Evolutionary conservation across 2,888 invertebrate species (phyloP).

Genomic region (Drosophila macrothrix): DNA sequence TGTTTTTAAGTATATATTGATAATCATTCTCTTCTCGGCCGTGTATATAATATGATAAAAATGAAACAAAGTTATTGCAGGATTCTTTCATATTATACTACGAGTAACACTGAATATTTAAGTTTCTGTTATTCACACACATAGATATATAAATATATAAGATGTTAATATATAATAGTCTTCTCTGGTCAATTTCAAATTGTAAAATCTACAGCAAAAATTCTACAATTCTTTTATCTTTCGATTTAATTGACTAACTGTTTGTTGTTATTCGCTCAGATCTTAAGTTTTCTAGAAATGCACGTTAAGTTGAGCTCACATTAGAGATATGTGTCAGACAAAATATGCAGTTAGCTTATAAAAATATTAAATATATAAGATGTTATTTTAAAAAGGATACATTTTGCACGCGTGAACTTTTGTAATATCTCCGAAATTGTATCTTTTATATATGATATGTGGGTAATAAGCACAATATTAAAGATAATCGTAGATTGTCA

Average conservation of each 20-base stretch:
- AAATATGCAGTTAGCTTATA: too few relatives aligned
- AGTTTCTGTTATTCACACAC: constrained; percentile 39
- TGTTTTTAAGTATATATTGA: constrained; percentile 27
- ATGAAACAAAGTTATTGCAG: constrained; percentile 27
- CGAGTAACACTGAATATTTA: constrained; percentile 36
- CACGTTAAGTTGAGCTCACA: neutral
- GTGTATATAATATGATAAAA: constrained; percentile 55
- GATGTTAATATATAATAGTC: constrained; percentile 19
- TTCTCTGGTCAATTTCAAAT: constrained; percentile 24
- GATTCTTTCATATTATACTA: constrained; percentile 43
- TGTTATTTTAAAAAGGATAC: neutral
- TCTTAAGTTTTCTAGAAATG: neutral
- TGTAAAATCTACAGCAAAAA: constrained; percentile 3
- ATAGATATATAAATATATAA: constrained; percentile 18
- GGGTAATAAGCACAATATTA: constrained; percentile 18
- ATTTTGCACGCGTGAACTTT: neutral
- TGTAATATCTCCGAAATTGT: neutral
- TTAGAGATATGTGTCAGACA: constrained; percentile 9
- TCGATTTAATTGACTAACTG: constrained; percentile 10
- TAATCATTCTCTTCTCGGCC: constrained; percentile 17
- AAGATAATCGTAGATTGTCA: constrained; percentile 10
- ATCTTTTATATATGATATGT: neutral
- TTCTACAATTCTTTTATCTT: constrained; percentile 5
- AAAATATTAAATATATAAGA: neutral
- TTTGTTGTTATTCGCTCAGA: neutral